Percentiles rank a stretch among this genome's conserved stretches.
phyloP scores from a whole-genome alignment of 2,113 vertebrate species.

The Upupa epops region DNA sequence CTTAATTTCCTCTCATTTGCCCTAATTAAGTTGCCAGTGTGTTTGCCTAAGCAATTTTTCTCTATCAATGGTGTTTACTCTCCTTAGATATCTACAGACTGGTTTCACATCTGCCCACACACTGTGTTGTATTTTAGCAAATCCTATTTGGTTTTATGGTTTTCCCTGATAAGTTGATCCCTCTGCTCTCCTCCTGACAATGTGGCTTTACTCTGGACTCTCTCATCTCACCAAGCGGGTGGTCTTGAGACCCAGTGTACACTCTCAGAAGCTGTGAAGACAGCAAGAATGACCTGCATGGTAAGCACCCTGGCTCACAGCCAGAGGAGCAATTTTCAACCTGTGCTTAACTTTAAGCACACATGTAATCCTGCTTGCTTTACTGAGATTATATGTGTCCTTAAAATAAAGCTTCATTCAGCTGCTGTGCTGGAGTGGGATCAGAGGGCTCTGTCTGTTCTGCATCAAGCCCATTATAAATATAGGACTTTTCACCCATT shows the following conservation, averaged over 20 bases:
- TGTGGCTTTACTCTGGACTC: neutral
- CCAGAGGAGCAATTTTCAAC: neutral
- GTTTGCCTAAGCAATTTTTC: constrained; percentile 1
- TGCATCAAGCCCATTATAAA: neutral
- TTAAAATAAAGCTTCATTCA: constrained; percentile 12
- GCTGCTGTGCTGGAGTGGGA: neutral
- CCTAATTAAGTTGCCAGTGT: neutral
- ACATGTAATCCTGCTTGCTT: neutral
- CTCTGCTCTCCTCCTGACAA: neutral
- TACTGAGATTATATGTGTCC: neutral
- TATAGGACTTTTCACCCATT: neutral
- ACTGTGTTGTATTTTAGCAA: neutral
- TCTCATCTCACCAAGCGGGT: rapidly evolving
- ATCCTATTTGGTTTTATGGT: neutral
- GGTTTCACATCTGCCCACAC: neutral
- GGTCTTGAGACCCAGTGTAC: rapidly evolving
- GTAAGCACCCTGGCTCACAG: neutral
- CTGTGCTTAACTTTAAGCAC: neutral
- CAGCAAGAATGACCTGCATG: neutral
- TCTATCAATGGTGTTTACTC: neutral
- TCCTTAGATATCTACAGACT: neutral
- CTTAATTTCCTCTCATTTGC: constrained; percentile 21
- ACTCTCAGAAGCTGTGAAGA: neutral
- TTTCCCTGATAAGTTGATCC: neutral
- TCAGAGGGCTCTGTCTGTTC: neutral